Conservation (phyloP, 2,888 invertebrate genomes). For the Acrobasis repandana region DNA sequence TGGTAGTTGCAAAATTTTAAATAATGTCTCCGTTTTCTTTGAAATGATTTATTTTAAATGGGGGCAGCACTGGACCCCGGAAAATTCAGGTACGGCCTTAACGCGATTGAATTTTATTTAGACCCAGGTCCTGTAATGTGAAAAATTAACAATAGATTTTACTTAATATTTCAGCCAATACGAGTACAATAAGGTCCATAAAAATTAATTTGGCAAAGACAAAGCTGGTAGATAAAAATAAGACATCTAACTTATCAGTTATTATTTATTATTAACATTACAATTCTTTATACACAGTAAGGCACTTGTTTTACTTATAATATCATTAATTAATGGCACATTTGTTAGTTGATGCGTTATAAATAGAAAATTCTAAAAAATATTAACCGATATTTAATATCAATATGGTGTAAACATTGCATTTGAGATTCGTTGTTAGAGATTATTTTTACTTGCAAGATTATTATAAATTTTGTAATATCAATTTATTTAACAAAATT, state of each 20-base stretch:
- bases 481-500: constrained; percentile 1
- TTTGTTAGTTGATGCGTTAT: constrained; percentile 48
- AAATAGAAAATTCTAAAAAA: constrained; percentile 10
- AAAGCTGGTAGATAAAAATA: background rate
- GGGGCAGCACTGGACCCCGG: too few species aligned
- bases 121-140: too few species aligned
- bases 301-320: constrained; percentile 41
- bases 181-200: too few species aligned
- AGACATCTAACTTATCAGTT: constrained; percentile 39
- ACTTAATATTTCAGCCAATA: too few species aligned
- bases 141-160: too few species aligned
- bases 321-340: constrained; percentile 69
- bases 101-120: too few species aligned
- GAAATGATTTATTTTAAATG: too few species aligned
- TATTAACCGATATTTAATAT: constrained; percentile 20
- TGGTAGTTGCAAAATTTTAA: too few species aligned
- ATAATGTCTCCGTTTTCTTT: too few species aligned
- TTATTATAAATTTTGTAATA: background rate
- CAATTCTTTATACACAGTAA: constrained; percentile 40
- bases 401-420: constrained; percentile 4
- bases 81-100: too few species aligned
- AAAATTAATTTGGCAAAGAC: too few species aligned
- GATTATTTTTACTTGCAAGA: constrained; percentile 30
- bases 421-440: constrained; percentile 36
- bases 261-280: constrained; percentile 58